Evolutionary conservation across 2,113 vertebrate genomes (phyloP).

Genomic region (Pandion haliaetus): DNA sequence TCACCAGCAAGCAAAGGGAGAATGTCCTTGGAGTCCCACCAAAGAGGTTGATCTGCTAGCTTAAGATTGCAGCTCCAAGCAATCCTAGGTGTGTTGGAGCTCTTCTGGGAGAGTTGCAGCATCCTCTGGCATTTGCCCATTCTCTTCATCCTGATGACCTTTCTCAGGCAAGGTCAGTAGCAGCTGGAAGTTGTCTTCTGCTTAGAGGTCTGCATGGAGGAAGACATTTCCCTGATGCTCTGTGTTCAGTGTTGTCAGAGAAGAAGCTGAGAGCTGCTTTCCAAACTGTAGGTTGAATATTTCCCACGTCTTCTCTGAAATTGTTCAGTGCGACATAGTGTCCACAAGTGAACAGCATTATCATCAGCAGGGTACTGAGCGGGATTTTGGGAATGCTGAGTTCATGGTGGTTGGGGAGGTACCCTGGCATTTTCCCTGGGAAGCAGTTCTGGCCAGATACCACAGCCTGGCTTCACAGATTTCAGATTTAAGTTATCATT

Average conservation of each 20-base stretch:
- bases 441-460: neutral
- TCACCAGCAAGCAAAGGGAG: neutral
- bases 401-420: neutral
- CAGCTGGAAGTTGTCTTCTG: neutral
- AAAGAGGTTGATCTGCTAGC: neutral
- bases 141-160: neutral
- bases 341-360: neutral
- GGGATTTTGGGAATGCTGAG: neutral
- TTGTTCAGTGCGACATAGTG: neutral
- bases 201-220: neutral
- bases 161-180: neutral
- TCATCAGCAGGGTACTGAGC: neutral
- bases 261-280: neutral
- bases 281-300: neutral
- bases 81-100: neutral
- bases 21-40: neutral
- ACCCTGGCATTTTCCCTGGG: neutral
- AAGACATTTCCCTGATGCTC: neutral
- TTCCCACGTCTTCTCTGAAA: neutral
- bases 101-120: neutral
- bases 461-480: neutral
- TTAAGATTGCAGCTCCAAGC: neutral
- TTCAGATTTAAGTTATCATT: neutral
- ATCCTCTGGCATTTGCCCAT: neutral
- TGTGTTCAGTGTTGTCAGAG: neutral